Evolutionary conservation across 2,797 vertebrate species (phyloP).

Genomic region (Diplodus puntazzo): DNA sequence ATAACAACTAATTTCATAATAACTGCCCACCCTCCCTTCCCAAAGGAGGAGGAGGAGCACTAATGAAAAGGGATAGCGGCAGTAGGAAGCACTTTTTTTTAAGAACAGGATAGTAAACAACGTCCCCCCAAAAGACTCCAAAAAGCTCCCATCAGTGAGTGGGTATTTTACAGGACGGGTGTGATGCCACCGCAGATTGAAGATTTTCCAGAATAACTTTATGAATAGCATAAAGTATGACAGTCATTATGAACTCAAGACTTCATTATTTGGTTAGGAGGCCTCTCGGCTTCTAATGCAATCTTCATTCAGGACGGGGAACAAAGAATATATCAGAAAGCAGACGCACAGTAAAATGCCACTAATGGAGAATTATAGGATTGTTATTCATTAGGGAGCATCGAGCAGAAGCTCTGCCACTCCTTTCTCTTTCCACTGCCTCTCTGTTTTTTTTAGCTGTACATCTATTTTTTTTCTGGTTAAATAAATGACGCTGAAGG

Average conservation of each 20-base stretch:
- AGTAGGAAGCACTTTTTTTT: slow-evolving; percentile 7
- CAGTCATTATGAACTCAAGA: background rate
- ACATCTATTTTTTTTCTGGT: background rate
- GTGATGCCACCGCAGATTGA: no score
- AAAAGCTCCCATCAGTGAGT: background rate
- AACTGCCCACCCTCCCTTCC: background rate
- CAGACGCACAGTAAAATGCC: no score
- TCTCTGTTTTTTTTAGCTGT: background rate
- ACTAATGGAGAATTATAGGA: background rate
- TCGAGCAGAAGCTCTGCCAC: background rate
- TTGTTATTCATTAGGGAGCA: background rate
- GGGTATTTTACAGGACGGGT: background rate
- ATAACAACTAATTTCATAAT: slow-evolving; percentile 21
- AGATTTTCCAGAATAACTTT: no score
- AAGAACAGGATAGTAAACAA: slow-evolving; percentile 10
- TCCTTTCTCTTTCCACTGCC: background rate
- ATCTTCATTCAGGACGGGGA: background rate
- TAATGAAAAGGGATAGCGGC: slow-evolving; percentile 15
- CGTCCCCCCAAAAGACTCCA: background rate
- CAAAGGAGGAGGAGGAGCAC: slow-evolving; percentile 1
- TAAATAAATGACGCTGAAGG: background rate
- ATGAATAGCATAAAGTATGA: background rate
- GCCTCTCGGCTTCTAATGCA: background rate
- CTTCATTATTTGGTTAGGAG: background rate
- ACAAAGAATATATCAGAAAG: background rate